Percentiles rank a stretch among this genome's conserved stretches.
phyloP scores from a whole-genome alignment of 2,888 invertebrate species.

The Germaria angustata region DNA sequence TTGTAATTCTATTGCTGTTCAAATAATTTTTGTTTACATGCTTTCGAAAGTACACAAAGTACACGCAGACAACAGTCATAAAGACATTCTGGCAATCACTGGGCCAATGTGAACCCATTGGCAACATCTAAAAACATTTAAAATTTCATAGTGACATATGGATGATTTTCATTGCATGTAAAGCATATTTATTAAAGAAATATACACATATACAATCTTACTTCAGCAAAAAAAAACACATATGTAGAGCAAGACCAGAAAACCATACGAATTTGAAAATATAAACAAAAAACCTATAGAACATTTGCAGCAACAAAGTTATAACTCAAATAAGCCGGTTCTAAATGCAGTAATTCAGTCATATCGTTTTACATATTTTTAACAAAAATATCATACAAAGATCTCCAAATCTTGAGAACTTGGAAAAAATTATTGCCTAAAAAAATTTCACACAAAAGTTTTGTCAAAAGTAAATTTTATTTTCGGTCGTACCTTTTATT shows the following conservation, averaged over 20 bases:
- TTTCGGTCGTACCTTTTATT: too few species aligned
- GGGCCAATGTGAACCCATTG: background rate
- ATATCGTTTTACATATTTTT: too few species aligned
- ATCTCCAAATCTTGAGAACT: too few species aligned
- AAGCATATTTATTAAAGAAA: background rate
- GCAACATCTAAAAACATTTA: constrained; percentile 13
- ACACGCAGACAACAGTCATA: background rate
- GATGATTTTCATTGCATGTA: background rate
- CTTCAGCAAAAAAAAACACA: background rate
- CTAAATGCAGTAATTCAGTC: too few species aligned
- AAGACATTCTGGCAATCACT: background rate
- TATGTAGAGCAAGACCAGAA: background rate
- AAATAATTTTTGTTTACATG: constrained; percentile 43
- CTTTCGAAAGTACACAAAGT: constrained; percentile 26
- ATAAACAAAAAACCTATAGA: too few species aligned
- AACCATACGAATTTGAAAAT: too few species aligned
- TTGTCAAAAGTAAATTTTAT: too few species aligned
- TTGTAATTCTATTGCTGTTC: constrained; percentile 30
- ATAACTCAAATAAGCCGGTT: too few species aligned
- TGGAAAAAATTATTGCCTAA: too few species aligned
- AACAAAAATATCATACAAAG: too few species aligned
- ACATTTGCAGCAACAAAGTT: too few species aligned
- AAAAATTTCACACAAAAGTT: too few species aligned
- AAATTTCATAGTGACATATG: constrained; percentile 27
- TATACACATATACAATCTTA: background rate